Evolutionary conservation across 2,888 invertebrate species (phyloP).

Genomic region (Athalia circularis): DNA sequence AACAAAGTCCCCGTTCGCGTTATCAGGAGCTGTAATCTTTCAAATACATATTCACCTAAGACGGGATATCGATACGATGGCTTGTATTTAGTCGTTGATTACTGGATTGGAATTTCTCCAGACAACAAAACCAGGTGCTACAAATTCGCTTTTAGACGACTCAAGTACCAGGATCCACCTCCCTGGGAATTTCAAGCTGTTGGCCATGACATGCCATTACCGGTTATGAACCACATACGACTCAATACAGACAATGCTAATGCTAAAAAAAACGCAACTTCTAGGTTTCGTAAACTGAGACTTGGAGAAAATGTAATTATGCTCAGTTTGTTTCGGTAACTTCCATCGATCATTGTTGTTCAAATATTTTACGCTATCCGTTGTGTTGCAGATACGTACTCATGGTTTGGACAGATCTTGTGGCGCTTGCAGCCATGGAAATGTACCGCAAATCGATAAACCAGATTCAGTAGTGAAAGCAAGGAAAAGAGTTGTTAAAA

Average conservation of each 20-base stretch:
- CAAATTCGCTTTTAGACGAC: conserved; percentile 65
- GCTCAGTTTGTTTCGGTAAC: too few species aligned
- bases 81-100: conserved; percentile 63
- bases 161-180: conserved; percentile 61
- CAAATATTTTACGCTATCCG: too few species aligned
- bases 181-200: conserved; percentile 54
- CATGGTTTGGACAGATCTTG: too few species aligned
- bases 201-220: not conserved
- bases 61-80: conserved; percentile 71
- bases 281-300: too few species aligned
- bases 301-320: too few species aligned
- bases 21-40: conserved; percentile 66
- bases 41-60: conserved; percentile 67
- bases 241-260: too few species aligned
- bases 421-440: too few species aligned
- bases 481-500: not conserved
- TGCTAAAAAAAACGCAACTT: too few species aligned
- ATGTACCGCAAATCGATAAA: too few species aligned
- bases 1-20: conserved; percentile 67
- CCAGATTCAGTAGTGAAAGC: too few species aligned
- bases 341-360: too few species aligned
- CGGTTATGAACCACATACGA: not conserved
- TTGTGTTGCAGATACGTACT: too few species aligned
- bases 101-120: conserved; percentile 64
- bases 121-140: conserved; percentile 57